phyloP scores from a whole-genome alignment of 2,113 vertebrate genomes.

The Tachuris rubrigastra region DNA sequence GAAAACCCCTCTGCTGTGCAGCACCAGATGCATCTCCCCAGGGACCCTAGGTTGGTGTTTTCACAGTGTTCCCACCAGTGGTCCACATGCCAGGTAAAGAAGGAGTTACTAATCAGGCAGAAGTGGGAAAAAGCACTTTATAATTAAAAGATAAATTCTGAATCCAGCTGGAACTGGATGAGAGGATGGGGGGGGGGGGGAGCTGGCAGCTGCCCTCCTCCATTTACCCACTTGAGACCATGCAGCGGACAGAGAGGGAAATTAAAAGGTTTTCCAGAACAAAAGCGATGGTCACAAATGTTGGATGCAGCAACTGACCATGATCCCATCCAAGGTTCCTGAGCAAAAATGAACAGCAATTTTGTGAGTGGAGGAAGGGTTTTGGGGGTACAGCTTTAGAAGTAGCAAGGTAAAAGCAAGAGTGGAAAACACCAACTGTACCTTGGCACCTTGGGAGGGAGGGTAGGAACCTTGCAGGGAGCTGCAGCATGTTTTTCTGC shows the following conservation, averaged over 20 bases:
- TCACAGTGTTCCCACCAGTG: rapidly evolving
- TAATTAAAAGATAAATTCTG: conserved; percentile 17
- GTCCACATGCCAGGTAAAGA: background rate
- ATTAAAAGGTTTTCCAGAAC: background rate
- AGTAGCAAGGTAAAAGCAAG: background rate
- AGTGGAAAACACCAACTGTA: background rate
- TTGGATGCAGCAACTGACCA: rapidly evolving
- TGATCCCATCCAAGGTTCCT: background rate
- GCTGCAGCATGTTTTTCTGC: background rate
- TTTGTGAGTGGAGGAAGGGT: background rate
- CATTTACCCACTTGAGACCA: rapidly evolving
- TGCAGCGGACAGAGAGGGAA: background rate
- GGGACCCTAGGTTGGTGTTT: background rate
- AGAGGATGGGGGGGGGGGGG: background rate
- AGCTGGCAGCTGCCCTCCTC: background rate
- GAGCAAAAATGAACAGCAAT: background rate
- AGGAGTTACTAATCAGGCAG: background rate
- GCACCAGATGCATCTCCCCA: background rate
- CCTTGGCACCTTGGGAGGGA: background rate
- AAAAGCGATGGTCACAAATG: rapidly evolving
- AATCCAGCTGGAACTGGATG: background rate
- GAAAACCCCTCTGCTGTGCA: background rate
- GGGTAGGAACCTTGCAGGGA: background rate
- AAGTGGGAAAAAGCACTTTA: background rate
- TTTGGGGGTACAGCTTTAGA: background rate